Base-by-base conservation (phyloP, 2,797 vertebrate genomes). In the Hippoglossus hippoglossus region DNA sequence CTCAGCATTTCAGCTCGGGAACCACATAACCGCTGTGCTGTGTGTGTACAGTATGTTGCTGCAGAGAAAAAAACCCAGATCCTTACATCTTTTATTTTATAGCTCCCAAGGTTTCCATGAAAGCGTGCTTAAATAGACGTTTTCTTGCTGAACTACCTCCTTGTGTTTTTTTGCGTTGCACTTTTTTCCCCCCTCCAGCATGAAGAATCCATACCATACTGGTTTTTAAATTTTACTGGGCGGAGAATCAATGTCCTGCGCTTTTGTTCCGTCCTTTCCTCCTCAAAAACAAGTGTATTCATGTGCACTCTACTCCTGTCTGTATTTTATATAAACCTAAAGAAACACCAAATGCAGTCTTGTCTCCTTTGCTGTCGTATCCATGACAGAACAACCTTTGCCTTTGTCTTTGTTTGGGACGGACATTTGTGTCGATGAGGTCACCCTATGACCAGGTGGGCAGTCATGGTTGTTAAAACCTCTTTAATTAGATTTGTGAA, bases 401-500 rank as follows among this genome's bases (percentile, higher is more conserved):
- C 41, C 24, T 21, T 2, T 2, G 4, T 55, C 34, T 71, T 63
- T 57, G 31, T 62, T 70, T 51, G 47, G 62, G 72, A 77, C 51
- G 57, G 61, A 70, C 60, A 47, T 69, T 82, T 44, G 78, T 71
- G 78, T 57, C 28, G 58, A 79, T 90, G 88, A 91, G 77, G 80
- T 93, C 91, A 93, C 59, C 54, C 65, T 28, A n/a, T 65, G 74
- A 79, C 80, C 82, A 86, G 80, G 81, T 87, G 91, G 86, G 78
- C 62, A 18, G 78, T 78, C 81, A 77, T 69, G 79, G 64, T 13
- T 64, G 60, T 82, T 89, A 80, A 87, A 41, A 52, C 80, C 70
- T 28, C 68, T 54, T 80, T 89, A 91, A 92, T 92, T 90, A 89
- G 84, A 92, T 92, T 80, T 68, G 83, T 50, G 50, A 73, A 83